Percentiles rank a stretch among this genome's conserved stretches.
Evolutionary conservation across 2,888 invertebrate genomes (phyloP).

Genomic region (Oscheius sp.): DNA sequence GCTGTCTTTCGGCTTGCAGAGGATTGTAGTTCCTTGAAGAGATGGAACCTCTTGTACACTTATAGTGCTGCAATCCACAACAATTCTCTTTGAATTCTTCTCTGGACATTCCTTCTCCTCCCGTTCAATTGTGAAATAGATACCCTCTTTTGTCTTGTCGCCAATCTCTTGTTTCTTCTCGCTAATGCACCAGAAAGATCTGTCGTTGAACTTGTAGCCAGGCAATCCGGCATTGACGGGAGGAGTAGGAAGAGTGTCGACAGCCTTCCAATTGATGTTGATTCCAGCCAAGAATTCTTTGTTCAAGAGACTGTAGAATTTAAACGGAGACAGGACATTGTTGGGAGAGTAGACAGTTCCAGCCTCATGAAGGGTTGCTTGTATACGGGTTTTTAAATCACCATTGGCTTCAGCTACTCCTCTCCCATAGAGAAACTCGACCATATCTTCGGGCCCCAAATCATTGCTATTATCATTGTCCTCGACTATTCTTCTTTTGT

Average conservation of each 20-base stretch:
- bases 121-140: slow-evolving; percentile 1
- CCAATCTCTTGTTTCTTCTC: slow-evolving; percentile 7
- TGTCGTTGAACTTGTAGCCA: slow-evolving; percentile 21
- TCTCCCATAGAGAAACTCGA: slow-evolving; percentile 7
- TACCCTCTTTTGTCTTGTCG: background rate
- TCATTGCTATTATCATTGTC: background rate
- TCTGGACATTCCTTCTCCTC: background rate
- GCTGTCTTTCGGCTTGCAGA: background rate
- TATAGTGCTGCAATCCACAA: background rate
- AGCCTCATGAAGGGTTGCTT: background rate
- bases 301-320: slow-evolving; percentile 2
- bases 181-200: slow-evolving; percentile 19
- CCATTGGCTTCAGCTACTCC: background rate
- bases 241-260: slow-evolving; percentile 8
- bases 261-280: slow-evolving; percentile 24
- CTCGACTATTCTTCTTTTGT: slow-evolving; percentile 37
- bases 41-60: background rate
- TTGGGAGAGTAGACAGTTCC: background rate
- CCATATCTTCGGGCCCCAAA: background rate
- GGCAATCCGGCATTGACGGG: background rate
- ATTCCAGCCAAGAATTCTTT: slow-evolving; percentile 15
- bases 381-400: background rate
- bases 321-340: background rate
- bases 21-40: background rate
- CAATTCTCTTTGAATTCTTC: background rate